phyloP scores from a whole-genome alignment of 2,113 vertebrate species.

The Sinocyclocheilus anshuiensis region DNA sequence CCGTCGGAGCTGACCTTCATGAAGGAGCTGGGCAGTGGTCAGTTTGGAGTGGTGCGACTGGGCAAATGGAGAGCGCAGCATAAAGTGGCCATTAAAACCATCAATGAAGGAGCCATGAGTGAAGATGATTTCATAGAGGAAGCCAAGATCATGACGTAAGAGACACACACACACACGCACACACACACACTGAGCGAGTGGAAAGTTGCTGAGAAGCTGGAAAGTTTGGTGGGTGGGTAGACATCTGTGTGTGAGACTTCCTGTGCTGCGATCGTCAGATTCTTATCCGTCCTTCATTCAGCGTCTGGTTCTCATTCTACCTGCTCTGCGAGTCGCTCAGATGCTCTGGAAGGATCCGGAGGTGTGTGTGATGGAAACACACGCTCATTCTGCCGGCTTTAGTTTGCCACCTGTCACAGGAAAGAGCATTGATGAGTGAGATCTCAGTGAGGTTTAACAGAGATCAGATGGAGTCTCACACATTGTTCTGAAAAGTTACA shows the following conservation, averaged over 20 bases:
- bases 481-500: too few species aligned
- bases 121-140: slow-evolving; percentile 98
- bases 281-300: background rate
- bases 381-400: too few species aligned
- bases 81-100: slow-evolving; percentile 95
- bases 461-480: too few species aligned
- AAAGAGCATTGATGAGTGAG: too few species aligned
- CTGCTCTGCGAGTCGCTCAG: background rate
- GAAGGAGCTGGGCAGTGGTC: slow-evolving; percentile 90
- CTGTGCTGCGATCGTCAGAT: background rate
- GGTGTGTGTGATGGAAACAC: slow-evolving; percentile 8
- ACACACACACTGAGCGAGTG: background rate
- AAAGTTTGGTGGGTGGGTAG: too few species aligned
- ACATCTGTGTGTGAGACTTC: background rate
- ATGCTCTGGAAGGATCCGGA: background rate
- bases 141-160: slow-evolving; percentile 97
- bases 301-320: background rate
- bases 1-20: slow-evolving; percentile 91
- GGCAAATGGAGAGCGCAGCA: slow-evolving; percentile 91
- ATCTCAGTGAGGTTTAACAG: too few species aligned
- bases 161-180: slow-evolving; percentile 25
- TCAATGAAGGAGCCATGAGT: slow-evolving; percentile 89
- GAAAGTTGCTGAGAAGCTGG: too few species aligned
- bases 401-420: too few species aligned
- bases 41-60: slow-evolving; percentile 88